These are phyloP conservation scores for Bombus confusus DNA, from an alignment of 1,140 invertebrate species.

Conservation along the genomic window DNA sequence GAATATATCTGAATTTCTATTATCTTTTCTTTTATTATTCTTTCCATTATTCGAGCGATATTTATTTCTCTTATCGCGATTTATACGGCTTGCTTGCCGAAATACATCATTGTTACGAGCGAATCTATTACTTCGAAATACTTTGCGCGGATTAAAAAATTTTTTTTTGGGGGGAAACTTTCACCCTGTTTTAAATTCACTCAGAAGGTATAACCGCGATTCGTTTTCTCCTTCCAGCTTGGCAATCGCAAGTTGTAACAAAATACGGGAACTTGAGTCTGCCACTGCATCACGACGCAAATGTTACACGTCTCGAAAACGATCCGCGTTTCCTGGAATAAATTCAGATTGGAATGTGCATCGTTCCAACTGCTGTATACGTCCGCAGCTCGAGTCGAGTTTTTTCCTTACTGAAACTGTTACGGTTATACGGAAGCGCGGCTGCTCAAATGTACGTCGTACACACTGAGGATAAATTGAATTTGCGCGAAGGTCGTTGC, in stretches of 20 bases:
- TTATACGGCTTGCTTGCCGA: too few relatives aligned
- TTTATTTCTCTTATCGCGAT: too few relatives aligned
- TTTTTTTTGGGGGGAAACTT: too few relatives aligned
- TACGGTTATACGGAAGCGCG: neutral
- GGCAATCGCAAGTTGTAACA: neutral
- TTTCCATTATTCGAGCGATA: too few relatives aligned
- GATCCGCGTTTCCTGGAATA: neutral
- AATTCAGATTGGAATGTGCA: neutral
- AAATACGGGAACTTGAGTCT: neutral
- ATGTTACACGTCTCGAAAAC: neutral
- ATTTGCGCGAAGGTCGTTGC: neutral
- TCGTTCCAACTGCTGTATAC: neutral
- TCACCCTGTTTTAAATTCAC: neutral
- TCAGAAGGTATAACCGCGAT: neutral
- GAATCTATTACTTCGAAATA: neutral
- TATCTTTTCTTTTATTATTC: too few relatives aligned
- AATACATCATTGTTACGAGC: neutral
- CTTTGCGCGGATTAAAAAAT: too few relatives aligned
- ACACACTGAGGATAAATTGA: neutral
- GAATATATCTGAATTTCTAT: too few relatives aligned
- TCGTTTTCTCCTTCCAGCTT: neutral
- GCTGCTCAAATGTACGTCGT: neutral
- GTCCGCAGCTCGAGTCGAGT: neutral
- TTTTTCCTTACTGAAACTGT: neutral
- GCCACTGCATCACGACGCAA: neutral